phyloP scores from a whole-genome alignment of 1,140 invertebrate genomes.

The Dendroctonus valens region DNA sequence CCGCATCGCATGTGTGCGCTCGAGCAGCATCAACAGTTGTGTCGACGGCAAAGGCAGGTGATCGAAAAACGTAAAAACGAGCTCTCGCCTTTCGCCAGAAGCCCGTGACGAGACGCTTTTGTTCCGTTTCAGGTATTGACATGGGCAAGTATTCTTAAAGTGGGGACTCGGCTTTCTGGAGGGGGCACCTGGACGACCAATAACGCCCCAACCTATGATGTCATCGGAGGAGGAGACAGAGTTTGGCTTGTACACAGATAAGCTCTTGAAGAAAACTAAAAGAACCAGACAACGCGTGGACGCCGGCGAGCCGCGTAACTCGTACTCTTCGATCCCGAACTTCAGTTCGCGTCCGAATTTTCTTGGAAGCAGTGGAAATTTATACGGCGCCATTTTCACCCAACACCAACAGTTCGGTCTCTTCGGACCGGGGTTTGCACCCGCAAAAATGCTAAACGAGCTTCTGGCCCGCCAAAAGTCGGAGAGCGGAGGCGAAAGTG shows the following conservation, averaged over 20 bases:
- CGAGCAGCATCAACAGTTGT: conserved; percentile 46
- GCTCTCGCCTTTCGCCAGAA: conserved; percentile 31
- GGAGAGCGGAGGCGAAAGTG: conserved; percentile 47
- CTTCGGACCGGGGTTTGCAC: conserved; percentile 74
- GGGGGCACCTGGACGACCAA: conserved; percentile 59
- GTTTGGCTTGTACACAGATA: conserved; percentile 86
- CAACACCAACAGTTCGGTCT: conserved; percentile 73
- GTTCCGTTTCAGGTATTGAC: conserved; percentile 51
- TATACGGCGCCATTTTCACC: conserved; percentile 79
- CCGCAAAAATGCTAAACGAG: conserved; percentile 82
- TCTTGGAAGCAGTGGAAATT: conserved; percentile 68
- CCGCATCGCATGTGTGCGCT: no score
- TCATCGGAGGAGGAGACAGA: conserved; percentile 89
- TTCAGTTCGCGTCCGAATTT: conserved; percentile 80
- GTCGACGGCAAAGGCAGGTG: conserved; percentile 36
- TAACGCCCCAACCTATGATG: conserved; percentile 80
- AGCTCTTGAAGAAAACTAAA: conserved; percentile 84
- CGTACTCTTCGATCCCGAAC: conserved; percentile 84
- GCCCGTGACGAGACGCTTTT: conserved; percentile 33
- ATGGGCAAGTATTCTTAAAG: conserved; percentile 53
- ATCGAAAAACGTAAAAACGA: conserved; percentile 23
- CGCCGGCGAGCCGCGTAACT: conserved; percentile 90
- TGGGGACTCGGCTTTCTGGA: conserved; percentile 49
- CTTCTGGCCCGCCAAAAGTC: conserved; percentile 69
- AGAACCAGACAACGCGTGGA: conserved; percentile 91